Percentiles rank a stretch among this genome's conserved stretches.
Evolutionary conservation across 2,888 invertebrate genomes (phyloP).

Genomic region (Platerodrilus igneus): DNA sequence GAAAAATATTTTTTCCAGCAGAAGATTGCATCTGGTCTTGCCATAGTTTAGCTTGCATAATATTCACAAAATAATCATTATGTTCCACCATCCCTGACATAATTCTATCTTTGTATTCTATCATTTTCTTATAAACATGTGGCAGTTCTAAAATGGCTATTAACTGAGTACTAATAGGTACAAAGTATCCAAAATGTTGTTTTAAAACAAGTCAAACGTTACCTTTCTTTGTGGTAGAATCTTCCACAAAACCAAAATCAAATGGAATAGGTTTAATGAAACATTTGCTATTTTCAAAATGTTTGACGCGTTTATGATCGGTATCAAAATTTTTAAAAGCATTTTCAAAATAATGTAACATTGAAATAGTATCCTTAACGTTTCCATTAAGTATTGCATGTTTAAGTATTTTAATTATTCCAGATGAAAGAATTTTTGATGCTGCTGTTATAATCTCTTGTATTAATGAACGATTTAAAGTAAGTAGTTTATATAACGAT

Average conservation of each 20-base stretch:
- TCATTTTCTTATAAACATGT: neutral
- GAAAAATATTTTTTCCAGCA: neutral
- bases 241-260: neutral
- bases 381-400: too few species aligned
- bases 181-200: slow-evolving; percentile 1
- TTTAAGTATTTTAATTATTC: too few species aligned
- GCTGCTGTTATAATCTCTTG: too few species aligned
- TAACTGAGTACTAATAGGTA: neutral
- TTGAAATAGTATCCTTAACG: too few species aligned
- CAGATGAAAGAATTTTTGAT: too few species aligned
- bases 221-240: neutral
- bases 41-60: slow-evolving; percentile 3
- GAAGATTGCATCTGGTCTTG: neutral
- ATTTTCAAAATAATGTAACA: too few species aligned
- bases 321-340: slow-evolving; percentile 2
- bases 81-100: neutral
- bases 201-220: neutral
- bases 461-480: too few species aligned
- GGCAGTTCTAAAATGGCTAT: slow-evolving; percentile 8
- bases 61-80: neutral
- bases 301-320: slow-evolving; percentile 4
- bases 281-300: slow-evolving; percentile 6
- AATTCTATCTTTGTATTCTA: neutral
- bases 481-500: too few species aligned
- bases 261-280: slow-evolving; percentile 1